Base-by-base conservation (phyloP, 2,888 invertebrate genomes). In the Trichogramma dendrolimi region DNA sequence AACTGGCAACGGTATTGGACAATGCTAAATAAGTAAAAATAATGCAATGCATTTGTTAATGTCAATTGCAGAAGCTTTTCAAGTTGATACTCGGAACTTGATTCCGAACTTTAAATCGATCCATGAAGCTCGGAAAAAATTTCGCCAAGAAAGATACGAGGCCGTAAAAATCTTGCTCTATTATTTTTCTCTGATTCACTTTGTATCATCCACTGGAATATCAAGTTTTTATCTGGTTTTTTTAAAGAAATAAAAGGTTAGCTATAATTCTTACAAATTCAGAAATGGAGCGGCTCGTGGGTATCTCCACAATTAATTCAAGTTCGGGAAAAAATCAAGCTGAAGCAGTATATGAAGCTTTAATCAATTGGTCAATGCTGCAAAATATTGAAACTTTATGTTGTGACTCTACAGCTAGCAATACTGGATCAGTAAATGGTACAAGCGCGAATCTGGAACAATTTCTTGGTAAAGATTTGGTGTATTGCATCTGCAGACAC, bases 371-470 rank as follows among this genome's bases (percentile, higher is more conserved):
- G 69, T 62, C 66, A 47, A 55, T 71, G 43, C 48, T 57, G 46
- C 65, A 68, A 14, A 62, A 67, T 54, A 65, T 71, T 11, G 63
- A 67, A 62, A 65, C 66, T 55, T 50, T 71, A n/a, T 68, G 70
- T 67, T 72, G 66, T 68, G 70, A 72, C 55, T 72, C 72, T 3
- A 71, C 71, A 41, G 67, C 70, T 43, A 62, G 71, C 38, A 73
- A 72, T 62, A 67, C 69, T 48, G 70, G 71, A 38, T 43, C 38
- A 60, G 64, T 14, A 69, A 70, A 64, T 68, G 70, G 61, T 66
- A 70, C 66, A 47, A 58, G 58, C 5, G 55, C 56, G 4, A 1
- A 56, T 48, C 57, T 73, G n/a, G 70, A 73, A 67, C 64, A 69
- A 66, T 59, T 69, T 27, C 61, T 72, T 11, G 64, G 62, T 48